Percentiles rank a stretch among this genome's conserved stretches.
Evolutionary conservation across 2,113 vertebrate species (phyloP).

Genomic region (Riparia riparia): DNA sequence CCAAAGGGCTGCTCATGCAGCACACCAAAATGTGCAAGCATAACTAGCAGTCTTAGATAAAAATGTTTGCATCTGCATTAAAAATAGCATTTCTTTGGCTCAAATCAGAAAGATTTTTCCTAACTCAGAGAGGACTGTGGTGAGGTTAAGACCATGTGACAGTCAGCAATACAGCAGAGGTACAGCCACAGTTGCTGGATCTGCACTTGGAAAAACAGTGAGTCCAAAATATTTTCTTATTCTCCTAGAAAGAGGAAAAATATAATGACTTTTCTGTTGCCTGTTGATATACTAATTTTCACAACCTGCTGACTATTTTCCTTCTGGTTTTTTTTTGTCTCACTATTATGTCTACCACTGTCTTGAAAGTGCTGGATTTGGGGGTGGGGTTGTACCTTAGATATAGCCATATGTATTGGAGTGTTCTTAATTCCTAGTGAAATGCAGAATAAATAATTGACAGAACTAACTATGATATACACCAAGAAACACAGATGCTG

Average conservation of each 20-base stretch:
- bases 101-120: not conserved
- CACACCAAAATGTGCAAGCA: not conserved
- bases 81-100: not conserved
- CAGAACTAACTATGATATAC: not conserved
- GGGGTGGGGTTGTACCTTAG: not conserved
- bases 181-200: not conserved
- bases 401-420: not conserved
- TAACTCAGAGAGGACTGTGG: accelerated
- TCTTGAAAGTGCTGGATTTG: not conserved
- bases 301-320: not conserved
- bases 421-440: not conserved
- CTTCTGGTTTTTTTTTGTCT: not conserved
- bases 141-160: not conserved
- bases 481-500: not conserved
- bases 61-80: not conserved
- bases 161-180: not conserved
- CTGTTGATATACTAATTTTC: not conserved
- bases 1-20: accelerated
- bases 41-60: not conserved
- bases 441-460: not conserved
- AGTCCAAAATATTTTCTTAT: not conserved
- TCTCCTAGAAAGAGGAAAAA: not conserved
- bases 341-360: not conserved
- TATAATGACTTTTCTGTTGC: not conserved
- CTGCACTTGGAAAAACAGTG: not conserved